phyloP scores from a whole-genome alignment of 1,140 invertebrate genomes.

The Brachionus paranguensis region DNA sequence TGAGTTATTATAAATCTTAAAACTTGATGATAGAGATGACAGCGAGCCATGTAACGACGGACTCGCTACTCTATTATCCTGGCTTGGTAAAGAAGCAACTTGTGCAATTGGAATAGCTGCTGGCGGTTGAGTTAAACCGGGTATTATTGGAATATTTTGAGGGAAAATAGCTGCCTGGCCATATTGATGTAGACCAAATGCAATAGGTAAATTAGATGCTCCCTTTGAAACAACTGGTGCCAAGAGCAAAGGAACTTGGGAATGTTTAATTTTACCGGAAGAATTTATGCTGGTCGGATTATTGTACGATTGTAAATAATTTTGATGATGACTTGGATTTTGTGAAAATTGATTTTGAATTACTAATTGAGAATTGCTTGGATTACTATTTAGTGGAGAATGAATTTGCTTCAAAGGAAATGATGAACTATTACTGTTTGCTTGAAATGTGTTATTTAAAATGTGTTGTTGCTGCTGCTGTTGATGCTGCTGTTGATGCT shows the following conservation, averaged over 20 bases:
- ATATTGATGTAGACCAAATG: not conserved
- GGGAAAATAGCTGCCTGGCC: not conserved
- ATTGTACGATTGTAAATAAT: not conserved
- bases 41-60: not conserved
- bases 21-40: not conserved
- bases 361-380: not conserved
- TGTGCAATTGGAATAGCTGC: not conserved
- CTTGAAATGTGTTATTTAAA: not conserved
- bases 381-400: not conserved
- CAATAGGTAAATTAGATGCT: not conserved
- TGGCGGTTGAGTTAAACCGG: not conserved
- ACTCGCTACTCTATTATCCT: not conserved
- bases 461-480: not conserved
- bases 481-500: no score
- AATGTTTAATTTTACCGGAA: not conserved
- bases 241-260: not conserved
- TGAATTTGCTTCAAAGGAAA: not conserved
- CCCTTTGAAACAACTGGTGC: slow-evolving; percentile 6
- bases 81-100: no score
- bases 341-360: not conserved
- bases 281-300: no score
- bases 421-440: not conserved
- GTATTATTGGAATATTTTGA: not conserved
- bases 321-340: not conserved
- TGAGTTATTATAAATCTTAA: not conserved